phyloP scores from a whole-genome alignment of 30 jellyfish, hydroid and myxozoan genomes.

The Hydractinia symbiolongicarpus region DNA sequence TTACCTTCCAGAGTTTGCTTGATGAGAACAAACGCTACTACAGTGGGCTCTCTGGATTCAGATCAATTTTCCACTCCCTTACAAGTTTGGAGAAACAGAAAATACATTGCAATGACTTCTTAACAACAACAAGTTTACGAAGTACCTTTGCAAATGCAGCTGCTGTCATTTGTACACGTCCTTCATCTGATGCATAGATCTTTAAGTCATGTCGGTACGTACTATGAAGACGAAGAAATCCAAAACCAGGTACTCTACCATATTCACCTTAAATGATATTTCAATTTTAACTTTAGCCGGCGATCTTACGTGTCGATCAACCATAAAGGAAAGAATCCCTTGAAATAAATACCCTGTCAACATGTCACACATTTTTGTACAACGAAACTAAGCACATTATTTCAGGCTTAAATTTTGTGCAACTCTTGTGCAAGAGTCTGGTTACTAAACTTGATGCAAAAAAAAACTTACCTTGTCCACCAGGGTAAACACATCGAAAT shows the following conservation, averaged over 20 bases:
- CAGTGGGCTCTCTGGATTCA: too few relatives aligned
- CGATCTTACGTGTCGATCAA: background rate
- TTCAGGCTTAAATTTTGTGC: too few relatives aligned
- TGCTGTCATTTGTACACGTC: conserved; percentile 99
- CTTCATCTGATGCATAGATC: conserved; percentile 98
- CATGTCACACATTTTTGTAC: background rate
- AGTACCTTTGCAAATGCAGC: conserved; percentile 98
- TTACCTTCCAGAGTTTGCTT: background rate
- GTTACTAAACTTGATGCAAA: background rate
- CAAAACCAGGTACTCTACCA: conserved; percentile 97
- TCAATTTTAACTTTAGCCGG: too few relatives aligned
- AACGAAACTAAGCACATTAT: background rate
- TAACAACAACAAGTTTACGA: too few relatives aligned
- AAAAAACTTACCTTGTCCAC: conserved; percentile 81
- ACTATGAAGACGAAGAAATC: conserved; percentile 98
- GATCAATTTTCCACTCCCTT: background rate
- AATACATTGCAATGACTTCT: too few relatives aligned
- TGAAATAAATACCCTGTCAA: background rate
- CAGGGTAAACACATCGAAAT: conserved; percentile 91
- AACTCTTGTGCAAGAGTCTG: background rate
- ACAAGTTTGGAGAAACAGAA: background rate
- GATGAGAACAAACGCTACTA: too few relatives aligned
- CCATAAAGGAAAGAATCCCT: background rate
- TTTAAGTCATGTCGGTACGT: conserved; percentile 98
- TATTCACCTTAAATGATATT: conserved; percentile 57